Evolutionary conservation across 2,888 invertebrate species (phyloP), one percentile per base, ranked within the genome.

Genomic region (Petrophora chlorosata): DNA sequence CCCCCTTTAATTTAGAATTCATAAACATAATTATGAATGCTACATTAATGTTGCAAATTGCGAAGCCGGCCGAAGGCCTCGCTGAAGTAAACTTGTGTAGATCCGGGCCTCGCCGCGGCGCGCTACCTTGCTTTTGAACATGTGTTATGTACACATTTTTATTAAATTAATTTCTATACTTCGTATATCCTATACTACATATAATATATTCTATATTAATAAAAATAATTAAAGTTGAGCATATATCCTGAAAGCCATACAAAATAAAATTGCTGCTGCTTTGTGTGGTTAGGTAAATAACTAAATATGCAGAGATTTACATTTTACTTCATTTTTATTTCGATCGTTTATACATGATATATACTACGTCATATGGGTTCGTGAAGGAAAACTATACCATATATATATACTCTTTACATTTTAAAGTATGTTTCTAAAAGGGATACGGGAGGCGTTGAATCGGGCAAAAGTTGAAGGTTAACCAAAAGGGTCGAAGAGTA

Each of bases 21-120:
- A 28, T 9, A 10, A 28, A 1, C 19, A 19, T 19, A 4, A 19
- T 19, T 19, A 19, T 30, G 5, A 30, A 30, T 30, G 30, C 30
- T 30, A 13, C 30, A 30, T 30, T 15, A 14, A 30, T 14, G 3
- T 30, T 30, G 30, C 30, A 30, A 30, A 30, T 14, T 30, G n/a
- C 7, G 19, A 7, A 19, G 4, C 7, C 19, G 7, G 19, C 19
- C 5, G 5, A 19, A 9, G 4, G 28, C 12, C 12, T 28, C 28
- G 9, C n/a, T n/a, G n/a, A n/a, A n/a, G n/a, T 19, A 19, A 19
- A 5, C 4, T 19, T 19, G 19, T 19, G 7, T 19, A 1, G 19
- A 19, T 4, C 19, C 19, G 7, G 7, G 19, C 19, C 19, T 19
- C 19, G 19, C 19, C 19, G 7, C 19, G 2, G 19, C 5, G 4